phyloP scores from a whole-genome alignment of 2,113 vertebrate species.

The Otocyon megalotis region DNA sequence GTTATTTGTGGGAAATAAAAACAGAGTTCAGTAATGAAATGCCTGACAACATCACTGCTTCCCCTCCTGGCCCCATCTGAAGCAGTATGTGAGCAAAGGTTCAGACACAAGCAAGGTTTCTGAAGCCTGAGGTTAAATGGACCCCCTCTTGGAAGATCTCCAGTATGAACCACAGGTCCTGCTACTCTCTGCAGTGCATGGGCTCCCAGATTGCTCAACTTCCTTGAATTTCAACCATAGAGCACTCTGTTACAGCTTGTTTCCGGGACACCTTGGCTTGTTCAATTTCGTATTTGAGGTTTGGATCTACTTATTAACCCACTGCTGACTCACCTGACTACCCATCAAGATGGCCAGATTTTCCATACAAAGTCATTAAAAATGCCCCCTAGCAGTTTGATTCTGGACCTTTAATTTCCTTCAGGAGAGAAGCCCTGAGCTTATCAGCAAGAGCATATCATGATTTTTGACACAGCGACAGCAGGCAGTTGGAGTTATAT shows the following conservation, averaged over 20 bases:
- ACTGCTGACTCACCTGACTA: background rate
- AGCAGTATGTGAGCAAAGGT: background rate
- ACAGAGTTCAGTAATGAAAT: background rate
- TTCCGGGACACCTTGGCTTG: background rate
- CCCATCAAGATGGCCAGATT: background rate
- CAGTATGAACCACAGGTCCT: rapidly evolving
- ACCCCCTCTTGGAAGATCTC: background rate
- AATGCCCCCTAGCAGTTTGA: background rate
- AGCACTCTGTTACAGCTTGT: background rate
- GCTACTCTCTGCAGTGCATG: too few relatives aligned
- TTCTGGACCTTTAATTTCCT: background rate
- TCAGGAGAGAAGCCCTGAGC: background rate
- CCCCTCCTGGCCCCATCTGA: background rate
- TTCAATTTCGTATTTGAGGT: background rate
- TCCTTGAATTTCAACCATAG: background rate
- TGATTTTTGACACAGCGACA: conserved; percentile 46
- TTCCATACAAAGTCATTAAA: background rate
- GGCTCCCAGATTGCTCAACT: background rate
- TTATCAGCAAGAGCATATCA: background rate
- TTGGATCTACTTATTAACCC: background rate
- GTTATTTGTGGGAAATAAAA: background rate
- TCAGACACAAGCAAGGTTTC: background rate
- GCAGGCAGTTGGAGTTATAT: conserved; percentile 13
- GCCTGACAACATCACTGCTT: background rate
- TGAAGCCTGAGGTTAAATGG: background rate